These are phyloP conservation scores for Bothrops jararaca DNA, from an alignment of 2,113 vertebrate species.

Conservation along the genomic window DNA sequence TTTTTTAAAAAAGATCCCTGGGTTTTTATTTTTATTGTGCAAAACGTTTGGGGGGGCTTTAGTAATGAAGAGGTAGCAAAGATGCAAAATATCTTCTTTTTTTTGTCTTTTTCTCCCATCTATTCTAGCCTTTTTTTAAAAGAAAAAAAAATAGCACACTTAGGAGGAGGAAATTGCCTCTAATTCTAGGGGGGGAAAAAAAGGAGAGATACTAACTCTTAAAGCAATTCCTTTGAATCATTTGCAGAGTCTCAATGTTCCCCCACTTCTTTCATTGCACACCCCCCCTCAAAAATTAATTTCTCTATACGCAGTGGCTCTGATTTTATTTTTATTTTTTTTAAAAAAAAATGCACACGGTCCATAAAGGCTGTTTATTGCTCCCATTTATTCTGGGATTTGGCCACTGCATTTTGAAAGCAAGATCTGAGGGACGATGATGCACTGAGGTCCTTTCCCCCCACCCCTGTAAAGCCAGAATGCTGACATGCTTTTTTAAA, in stretches of 20 bases:
- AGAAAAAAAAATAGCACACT: neutral
- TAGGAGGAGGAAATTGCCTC: neutral
- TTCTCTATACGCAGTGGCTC: neutral
- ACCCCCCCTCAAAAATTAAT: neutral
- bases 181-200: fast-evolving
- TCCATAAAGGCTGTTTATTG: neutral
- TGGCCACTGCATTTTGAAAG: neutral
- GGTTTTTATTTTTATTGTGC: neutral
- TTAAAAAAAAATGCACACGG: neutral
- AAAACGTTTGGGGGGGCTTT: neutral
- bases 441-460: neutral
- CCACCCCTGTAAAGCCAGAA: neutral
- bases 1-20: neutral
- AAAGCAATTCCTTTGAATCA: neutral
- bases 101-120: neutral
- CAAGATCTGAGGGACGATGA: neutral
- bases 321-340: neutral
- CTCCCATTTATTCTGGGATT: neutral
- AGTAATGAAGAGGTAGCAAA: neutral
- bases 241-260: neutral
- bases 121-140: neutral
- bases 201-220: neutral
- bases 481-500: neutral
- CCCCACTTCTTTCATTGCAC: neutral
- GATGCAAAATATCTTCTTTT: neutral